Base-by-base conservation (phyloP, 2,888 invertebrate genomes). In the Drosophila meridiana region DNA sequence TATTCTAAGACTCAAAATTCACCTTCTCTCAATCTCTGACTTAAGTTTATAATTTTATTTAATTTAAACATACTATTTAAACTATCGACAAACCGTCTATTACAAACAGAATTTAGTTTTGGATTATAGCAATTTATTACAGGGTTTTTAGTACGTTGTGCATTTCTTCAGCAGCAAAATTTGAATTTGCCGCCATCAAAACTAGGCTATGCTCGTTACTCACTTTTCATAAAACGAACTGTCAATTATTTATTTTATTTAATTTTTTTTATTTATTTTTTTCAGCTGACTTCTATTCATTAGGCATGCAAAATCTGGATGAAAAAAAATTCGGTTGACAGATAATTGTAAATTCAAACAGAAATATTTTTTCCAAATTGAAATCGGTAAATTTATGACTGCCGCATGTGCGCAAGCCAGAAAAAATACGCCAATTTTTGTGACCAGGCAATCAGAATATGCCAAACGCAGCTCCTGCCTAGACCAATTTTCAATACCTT, bases 381-480 rank as follows among this genome's bases (percentile, higher is more conserved):
- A 38, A 32, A 32, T 14, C 30, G 20, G n/a, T 28, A 36, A 38
- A 47, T 47, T 63, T 20, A 13, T 26, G 36, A 3, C 5, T 14
- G 20, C 6, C 20, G 13, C 11, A 34, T 30, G 32, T n/a, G 9
- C n/a, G 28, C 3, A 6, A 32, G 9, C 28, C 13, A 30, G n/a
- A 9, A 47, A 66, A 79, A 70, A 69, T 70, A 78, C 83, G 90
- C 52, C 63, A 68, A 73, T 70, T 69, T 82, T 40, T 38, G 38
- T 11, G 42, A 57, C 53, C 62, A 73, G 68, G 83, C 80, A 78
- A 83, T 80, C 75, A 80, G 78, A 69, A 78, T 62, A 56, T 87
- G 78, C 65, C 87, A 84, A 84, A 63, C 67, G 67, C 89, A 73
- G 66, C 53, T 56, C 53, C 45, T 63, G 62, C 57, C 47, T 50